Evolutionary conservation across 2,113 vertebrate genomes (phyloP), one percentile per base, ranked within the genome.

Genomic region (Arothron firmamentum): DNA sequence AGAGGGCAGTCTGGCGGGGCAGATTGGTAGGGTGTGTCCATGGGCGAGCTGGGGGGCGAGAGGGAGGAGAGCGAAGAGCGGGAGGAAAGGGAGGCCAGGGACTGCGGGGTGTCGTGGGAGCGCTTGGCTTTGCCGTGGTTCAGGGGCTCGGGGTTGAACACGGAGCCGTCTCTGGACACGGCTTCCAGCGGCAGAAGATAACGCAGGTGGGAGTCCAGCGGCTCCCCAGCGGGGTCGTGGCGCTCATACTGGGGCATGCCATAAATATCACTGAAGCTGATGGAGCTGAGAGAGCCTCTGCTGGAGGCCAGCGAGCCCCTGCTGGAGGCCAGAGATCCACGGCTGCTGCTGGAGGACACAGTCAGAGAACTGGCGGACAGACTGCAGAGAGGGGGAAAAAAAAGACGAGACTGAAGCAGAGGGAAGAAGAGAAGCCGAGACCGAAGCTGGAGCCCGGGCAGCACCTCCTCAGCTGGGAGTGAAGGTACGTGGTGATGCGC

Each of bases 181-280:
- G 90, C 78, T 75, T 99, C 95, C 0, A 89, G 89, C 15, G 93
- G 92, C 65, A 93, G 75, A 3, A 94, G 91, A 79, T 95, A 97
- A 77, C 94, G 94, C 18, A 94, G 79, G 50, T 94, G 92, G 17
- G 94, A 85, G 49, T 94, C 91, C 0, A 75, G 67, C 0, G 64
- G 68, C 46, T 91, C 89, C 16, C 50, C 72, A 0, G 59, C 80
- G 1, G 86, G 62, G 0, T 96, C 96, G 0, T 91, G 84, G 16
- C 94, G 94, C 50, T 99, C 97, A 0, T 95, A 98, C 78, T 97
- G 96, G 0, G 96, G 96, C 15, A 95, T 82, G 38, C 96, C 96
- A 1, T 99, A 99, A 90, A 99, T 98, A 90, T 99, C 97, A 0
- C 91, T 97, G 81, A 99, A 98, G 81, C 96, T 99, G 88, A 99